Conservation (phyloP, 1,140 invertebrate genomes). For the Calephelis nemesis region DNA sequence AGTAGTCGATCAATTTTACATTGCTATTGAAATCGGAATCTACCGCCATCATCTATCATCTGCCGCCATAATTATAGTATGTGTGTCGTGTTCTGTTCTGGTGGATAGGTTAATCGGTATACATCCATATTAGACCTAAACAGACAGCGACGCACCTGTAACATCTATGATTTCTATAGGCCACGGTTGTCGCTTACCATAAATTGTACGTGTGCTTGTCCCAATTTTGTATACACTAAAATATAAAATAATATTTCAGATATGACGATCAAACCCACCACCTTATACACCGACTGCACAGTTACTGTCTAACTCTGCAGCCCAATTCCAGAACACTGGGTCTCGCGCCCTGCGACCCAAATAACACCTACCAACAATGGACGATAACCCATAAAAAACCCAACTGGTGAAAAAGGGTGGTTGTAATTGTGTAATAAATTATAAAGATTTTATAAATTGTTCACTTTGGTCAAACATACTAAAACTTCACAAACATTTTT, state of each 20-base stretch:
- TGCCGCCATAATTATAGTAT: too few relatives aligned
- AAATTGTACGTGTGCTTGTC: too few relatives aligned
- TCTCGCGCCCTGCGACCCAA: slow-evolving; percentile 88
- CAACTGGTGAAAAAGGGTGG: slow-evolving; percentile 79
- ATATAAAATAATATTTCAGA: slow-evolving; percentile 80
- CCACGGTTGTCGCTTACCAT: too few relatives aligned
- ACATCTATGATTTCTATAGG: too few relatives aligned
- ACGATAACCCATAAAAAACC: slow-evolving; percentile 89
- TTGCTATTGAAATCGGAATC: too few relatives aligned
- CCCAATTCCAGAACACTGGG: slow-evolving; percentile 89
- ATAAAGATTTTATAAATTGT: slow-evolving; percentile 21
- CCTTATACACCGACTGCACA: slow-evolving; percentile 88
- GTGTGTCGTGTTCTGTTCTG: too few relatives aligned
- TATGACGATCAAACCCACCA: slow-evolving; percentile 80
- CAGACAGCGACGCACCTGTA: too few relatives aligned
- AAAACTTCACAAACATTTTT: not conserved
- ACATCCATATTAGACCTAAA: too few relatives aligned
- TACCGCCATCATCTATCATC: too few relatives aligned
- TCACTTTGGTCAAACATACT: slow-evolving; percentile 13
- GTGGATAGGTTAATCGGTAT: too few relatives aligned
- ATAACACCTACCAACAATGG: slow-evolving; percentile 94
- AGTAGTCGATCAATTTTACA: too few relatives aligned
- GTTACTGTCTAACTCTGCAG: slow-evolving; percentile 92
- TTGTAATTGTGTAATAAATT: slow-evolving; percentile 17
- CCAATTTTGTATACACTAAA: too few relatives aligned